Conservation (phyloP, 2,888 invertebrate species). For the Eugnorisma glareosa region DNA sequence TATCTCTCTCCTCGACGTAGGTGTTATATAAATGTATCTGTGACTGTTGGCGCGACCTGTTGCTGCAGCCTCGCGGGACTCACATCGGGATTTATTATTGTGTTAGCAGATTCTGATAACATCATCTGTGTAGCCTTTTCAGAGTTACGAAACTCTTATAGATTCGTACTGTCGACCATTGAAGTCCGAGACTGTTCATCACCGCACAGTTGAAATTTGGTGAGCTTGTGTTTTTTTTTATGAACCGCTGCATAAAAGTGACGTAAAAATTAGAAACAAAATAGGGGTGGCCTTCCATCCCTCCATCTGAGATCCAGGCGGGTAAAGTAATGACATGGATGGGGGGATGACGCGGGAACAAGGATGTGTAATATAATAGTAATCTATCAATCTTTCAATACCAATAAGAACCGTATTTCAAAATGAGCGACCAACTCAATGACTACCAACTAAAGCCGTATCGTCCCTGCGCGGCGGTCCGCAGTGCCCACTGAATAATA, state of each 20-base stretch:
- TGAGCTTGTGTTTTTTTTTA: no score
- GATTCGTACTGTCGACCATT: background rate
- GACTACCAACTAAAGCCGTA: background rate
- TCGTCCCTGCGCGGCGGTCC: background rate
- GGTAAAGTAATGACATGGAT: background rate
- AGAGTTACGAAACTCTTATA: background rate
- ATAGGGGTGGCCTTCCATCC: no score
- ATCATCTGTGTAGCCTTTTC: background rate
- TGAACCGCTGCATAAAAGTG: no score
- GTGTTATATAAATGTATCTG: background rate
- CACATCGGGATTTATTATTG: background rate
- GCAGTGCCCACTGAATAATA: no score
- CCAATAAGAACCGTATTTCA: background rate
- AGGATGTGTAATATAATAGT: background rate
- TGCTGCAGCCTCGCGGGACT: background rate
- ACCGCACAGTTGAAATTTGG: no score
- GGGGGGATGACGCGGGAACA: constrained; percentile 2
- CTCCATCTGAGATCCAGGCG: background rate
- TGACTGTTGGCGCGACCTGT: background rate
- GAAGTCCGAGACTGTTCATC: background rate
- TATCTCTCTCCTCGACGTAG: background rate
- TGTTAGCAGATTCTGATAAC: background rate
- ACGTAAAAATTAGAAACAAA: no score
- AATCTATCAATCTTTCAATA: no score
- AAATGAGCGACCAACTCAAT: background rate